Evolutionary conservation across 2,113 vertebrate species (phyloP).

Genomic region (Girardinichthys multiradiatus): DNA sequence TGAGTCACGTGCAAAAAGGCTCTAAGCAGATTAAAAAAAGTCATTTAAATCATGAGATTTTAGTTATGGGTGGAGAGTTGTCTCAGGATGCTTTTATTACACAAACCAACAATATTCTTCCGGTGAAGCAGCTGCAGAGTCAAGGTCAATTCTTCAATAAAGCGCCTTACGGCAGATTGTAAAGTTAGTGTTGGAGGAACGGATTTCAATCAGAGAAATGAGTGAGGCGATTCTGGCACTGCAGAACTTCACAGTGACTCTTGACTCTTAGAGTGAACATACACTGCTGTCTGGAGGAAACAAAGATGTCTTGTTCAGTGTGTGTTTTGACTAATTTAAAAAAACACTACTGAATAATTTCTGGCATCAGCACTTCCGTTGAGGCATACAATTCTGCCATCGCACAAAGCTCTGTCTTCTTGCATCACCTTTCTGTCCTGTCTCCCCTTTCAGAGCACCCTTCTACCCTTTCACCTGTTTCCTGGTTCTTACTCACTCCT

Average conservation of each 20-base stretch:
- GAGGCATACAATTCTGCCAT: constrained; percentile 37
- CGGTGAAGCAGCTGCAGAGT: constrained; percentile 39
- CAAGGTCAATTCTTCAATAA: constrained; percentile 65
- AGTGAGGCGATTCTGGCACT: constrained; percentile 26
- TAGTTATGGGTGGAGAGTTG: constrained; percentile 16
- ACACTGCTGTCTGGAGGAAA: constrained; percentile 48
- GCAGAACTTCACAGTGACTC: constrained; percentile 46
- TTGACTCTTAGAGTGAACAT: constrained; percentile 40
- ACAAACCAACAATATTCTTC: constrained; percentile 25
- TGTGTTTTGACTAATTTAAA: constrained; percentile 60
- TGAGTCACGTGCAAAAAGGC: too few species aligned
- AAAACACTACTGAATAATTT: constrained; percentile 49
- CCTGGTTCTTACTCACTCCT: constrained; percentile 36
- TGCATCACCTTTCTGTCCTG: constrained; percentile 39
- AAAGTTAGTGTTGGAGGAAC: constrained; percentile 22
- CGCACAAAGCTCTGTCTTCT: background rate
- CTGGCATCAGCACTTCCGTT: constrained; percentile 68
- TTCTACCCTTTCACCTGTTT: constrained; percentile 51
- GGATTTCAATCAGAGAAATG: constrained; percentile 26
- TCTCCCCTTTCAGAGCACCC: constrained; percentile 49
- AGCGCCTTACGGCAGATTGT: constrained; percentile 49
- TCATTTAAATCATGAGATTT: background rate
- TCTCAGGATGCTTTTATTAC: constrained; percentile 20
- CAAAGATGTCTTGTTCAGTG: constrained; percentile 67
- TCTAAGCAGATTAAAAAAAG: too few species aligned